phyloP scores from a whole-genome alignment of 2,113 vertebrate species.

The Catharus fuscescens region DNA sequence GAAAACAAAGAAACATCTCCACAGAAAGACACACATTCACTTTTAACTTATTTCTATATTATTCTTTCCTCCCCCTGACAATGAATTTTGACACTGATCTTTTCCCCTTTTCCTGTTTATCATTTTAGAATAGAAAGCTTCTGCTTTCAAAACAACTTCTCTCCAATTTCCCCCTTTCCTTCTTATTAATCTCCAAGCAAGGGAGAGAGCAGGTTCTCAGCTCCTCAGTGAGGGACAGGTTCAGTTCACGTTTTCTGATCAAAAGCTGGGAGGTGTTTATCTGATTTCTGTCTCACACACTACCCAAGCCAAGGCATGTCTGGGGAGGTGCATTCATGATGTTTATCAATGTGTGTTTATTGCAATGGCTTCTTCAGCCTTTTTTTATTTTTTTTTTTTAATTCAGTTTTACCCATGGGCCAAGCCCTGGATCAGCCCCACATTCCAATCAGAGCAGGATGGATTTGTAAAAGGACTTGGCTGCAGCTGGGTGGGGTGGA shows the following conservation, averaged over 20 bases:
- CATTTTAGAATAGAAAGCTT: background rate
- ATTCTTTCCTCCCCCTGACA: background rate
- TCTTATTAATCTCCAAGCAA: background rate
- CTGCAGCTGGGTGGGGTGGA: background rate
- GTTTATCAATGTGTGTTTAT: background rate
- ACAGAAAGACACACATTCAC: background rate
- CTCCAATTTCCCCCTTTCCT: background rate
- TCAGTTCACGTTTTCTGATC: background rate
- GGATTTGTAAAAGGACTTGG: background rate
- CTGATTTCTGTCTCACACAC: background rate
- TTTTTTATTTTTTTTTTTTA: background rate
- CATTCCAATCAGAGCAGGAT: background rate
- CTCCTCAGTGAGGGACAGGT: background rate
- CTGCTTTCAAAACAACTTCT: constrained; percentile 12
- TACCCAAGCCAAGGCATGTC: background rate
- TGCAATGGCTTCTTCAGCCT: background rate
- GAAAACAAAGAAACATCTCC: constrained; percentile 9
- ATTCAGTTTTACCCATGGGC: background rate
- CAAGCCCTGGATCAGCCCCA: background rate
- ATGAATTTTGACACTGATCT: background rate
- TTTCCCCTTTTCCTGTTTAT: background rate
- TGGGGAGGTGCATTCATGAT: background rate
- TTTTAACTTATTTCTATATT: background rate
- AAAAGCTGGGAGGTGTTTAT: background rate
- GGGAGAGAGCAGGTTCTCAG: background rate